Base-by-base conservation (phyloP, 1,140 invertebrate genomes). In the Euura lappo region DNA sequence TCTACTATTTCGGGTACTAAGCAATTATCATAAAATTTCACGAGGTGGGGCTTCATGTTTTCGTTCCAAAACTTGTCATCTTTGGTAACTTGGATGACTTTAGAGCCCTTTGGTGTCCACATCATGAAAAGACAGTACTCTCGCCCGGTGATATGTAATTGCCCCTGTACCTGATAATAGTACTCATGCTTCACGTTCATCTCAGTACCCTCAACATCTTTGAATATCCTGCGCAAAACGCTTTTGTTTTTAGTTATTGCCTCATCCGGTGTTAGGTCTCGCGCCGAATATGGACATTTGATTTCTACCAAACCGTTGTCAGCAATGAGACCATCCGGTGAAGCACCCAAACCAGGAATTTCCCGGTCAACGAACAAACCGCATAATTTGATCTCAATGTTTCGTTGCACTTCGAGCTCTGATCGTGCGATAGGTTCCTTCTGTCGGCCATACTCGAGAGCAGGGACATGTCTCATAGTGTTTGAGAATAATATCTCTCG, bases 161-260 rank as follows among this genome's bases (percentile, higher is more conserved):
- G 85, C 28, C 83, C 84, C 72, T 86, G 84, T 45, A 87, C 73
- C 77, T 88, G 86, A 74, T 80, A 85, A 74, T 82, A 88, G 74
- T 85, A 86, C 42, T 75, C n/a, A 74, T 86, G 81, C 44, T 70
- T 80, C 74, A 72, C 74, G 65, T 83, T 85, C 47, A 88, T 69
- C 75, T 79, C 5, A 77, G 47, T n/a, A 65, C 44, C 8, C 8
- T 75, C 11, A 4, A 75, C 67, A 42, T 72, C 69, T 42, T 76
- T 47, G 60, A 66, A 77, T 10, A 81, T 75, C 8, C 45, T 77
- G 66, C 69, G 44, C 28, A 28, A 28, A 13, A 76, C 64, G n/a
- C 71, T 65, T 67, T 43, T 60, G 7, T 72, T 65, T 69, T 80
- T 72, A 4, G 71, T 74, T 71, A 76, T 76, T 13, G 74, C 79